A percentile compares a stretch with the other conserved stretches of the same genome.
Evolutionary conservation across 2,113 vertebrate genomes (phyloP).

Genomic region (Chlamydotis undulata): DNA sequence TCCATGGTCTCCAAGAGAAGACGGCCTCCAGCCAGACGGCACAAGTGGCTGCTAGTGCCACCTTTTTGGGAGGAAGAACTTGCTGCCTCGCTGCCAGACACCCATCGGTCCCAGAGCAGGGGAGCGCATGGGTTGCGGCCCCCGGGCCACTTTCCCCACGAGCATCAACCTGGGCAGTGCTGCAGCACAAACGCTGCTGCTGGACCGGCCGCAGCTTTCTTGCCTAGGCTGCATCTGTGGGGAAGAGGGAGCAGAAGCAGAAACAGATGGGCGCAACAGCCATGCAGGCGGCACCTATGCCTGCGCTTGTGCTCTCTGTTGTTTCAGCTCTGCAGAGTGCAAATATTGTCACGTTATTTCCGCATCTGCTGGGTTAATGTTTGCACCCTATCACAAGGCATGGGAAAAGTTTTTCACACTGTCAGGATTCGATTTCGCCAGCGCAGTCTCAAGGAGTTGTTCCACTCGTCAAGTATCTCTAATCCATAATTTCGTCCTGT

Average conservation of each 20-base stretch:
- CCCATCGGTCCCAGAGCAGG: neutral
- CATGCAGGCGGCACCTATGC: neutral
- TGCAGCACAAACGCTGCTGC: neutral
- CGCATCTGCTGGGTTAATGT: neutral
- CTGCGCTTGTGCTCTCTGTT: neutral
- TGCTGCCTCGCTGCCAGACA: neutral
- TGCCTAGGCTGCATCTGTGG: rapidly evolving
- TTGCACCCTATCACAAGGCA: neutral
- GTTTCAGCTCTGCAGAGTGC: neutral
- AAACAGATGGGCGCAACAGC: neutral
- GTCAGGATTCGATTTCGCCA: neutral
- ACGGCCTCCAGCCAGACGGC: neutral
- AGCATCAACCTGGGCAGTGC: neutral
- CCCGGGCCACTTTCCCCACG: rapidly evolving
- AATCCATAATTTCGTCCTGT: neutral
- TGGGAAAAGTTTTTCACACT: neutral
- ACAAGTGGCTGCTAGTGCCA: neutral
- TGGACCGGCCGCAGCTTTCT: neutral
- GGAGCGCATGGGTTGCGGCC: rapidly evolving
- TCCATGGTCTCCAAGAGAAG: neutral
- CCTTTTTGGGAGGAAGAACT: neutral
- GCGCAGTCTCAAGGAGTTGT: neutral
- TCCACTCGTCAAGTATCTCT: neutral
- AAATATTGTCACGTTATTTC: neutral
- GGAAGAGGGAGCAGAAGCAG: neutral